Percentiles rank a stretch among this genome's conserved stretches.
Evolutionary conservation across 2,888 invertebrate species (phyloP).

Genomic region (Caenorhabditis afra): DNA sequence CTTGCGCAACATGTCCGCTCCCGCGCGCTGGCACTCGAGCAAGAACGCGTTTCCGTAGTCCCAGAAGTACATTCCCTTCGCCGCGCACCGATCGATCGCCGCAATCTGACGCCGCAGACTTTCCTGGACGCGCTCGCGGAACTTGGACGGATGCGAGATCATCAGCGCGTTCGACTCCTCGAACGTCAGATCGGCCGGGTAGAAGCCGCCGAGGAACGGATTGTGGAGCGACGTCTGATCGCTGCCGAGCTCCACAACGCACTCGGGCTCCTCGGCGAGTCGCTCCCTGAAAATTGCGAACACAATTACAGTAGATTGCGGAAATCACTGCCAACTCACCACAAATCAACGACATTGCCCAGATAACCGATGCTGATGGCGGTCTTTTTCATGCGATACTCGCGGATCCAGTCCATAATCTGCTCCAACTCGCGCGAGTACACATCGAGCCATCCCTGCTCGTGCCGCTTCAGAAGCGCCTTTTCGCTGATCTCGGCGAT

Average conservation of each 20-base stretch:
- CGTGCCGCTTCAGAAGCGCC: constrained; percentile 83
- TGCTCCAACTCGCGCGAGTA: constrained; percentile 82
- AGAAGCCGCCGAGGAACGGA: constrained; percentile 83
- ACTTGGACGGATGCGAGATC: constrained; percentile 82
- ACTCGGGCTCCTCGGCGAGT: constrained; percentile 83
- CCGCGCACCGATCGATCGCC: constrained; percentile 83
- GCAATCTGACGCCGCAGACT: constrained; percentile 84
- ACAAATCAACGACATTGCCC: constrained; percentile 84
- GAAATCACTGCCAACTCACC: constrained; percentile 79
- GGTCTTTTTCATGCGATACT: constrained; percentile 77
- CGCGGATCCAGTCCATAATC: constrained; percentile 74
- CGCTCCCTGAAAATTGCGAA: constrained; percentile 82
- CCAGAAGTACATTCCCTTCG: constrained; percentile 84
- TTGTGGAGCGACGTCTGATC: constrained; percentile 85
- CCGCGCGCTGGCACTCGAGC: constrained; percentile 84
- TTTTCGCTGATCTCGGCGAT: constrained; percentile 84
- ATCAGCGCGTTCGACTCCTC: constrained; percentile 83
- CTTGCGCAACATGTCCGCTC: constrained; percentile 82
- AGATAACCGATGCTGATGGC: constrained; percentile 84
- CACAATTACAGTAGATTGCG: too few relatives aligned
- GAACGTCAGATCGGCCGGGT: constrained; percentile 81
- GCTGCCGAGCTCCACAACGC: constrained; percentile 84
- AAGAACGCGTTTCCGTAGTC: constrained; percentile 86
- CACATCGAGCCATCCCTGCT: constrained; percentile 85
- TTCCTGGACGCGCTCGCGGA: constrained; percentile 83